Evolutionary conservation across 2,888 invertebrate genomes (phyloP).

Genomic region (Ligdia adustata): DNA sequence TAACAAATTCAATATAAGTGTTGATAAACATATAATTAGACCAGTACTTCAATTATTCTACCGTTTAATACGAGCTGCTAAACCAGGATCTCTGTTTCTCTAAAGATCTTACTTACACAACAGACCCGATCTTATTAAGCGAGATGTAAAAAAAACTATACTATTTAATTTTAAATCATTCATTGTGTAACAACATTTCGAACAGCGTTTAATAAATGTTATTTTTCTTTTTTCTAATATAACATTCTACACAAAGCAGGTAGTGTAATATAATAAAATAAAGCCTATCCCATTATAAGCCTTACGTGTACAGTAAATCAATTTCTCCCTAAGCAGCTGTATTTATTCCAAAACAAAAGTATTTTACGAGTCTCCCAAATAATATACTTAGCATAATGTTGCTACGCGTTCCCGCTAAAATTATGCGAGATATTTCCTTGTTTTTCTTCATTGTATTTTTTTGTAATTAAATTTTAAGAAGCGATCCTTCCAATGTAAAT

Average conservation of each 20-base stretch:
- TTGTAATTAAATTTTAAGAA: constrained; percentile 36
- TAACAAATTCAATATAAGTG: too few species aligned
- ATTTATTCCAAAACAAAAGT: constrained; percentile 29
- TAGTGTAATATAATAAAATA: background rate
- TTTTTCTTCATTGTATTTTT: constrained; percentile 33
- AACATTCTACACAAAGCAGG: background rate
- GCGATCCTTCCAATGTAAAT: background rate
- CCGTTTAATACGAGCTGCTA: too few species aligned
- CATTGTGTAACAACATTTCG: too few species aligned
- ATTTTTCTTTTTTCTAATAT: too few species aligned
- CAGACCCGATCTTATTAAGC: too few species aligned
- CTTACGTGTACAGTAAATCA: constrained; percentile 10
- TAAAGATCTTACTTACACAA: too few species aligned
- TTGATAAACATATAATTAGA: too few species aligned
- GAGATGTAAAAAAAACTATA: too few species aligned
- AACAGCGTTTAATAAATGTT: too few species aligned
- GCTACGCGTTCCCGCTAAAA: constrained; percentile 25
- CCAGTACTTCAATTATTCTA: too few species aligned
- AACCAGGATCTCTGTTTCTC: too few species aligned
- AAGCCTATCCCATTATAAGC: background rate
- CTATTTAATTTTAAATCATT: too few species aligned
- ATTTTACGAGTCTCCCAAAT: constrained; percentile 32
- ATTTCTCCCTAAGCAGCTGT: constrained; percentile 6
- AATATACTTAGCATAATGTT: constrained; percentile 37
- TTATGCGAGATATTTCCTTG: constrained; percentile 30